These are phyloP conservation scores for Sterna hirundo DNA, from an alignment of 2,113 vertebrate species.

Conservation along the genomic window DNA sequence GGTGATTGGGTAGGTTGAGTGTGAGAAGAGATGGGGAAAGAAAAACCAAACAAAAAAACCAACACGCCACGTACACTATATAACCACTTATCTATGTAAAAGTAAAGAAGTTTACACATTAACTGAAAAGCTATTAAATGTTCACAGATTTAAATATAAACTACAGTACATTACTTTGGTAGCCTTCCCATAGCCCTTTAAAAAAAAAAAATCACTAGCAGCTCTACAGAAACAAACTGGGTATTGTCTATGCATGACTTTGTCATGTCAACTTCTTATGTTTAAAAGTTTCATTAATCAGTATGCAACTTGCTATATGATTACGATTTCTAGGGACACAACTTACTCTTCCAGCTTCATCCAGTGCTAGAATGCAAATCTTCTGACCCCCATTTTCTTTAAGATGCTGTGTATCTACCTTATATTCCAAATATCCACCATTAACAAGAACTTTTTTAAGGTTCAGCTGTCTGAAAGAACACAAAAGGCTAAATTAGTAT, in stretches of 20 bases:
- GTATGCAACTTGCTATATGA: not conserved
- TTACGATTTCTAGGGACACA: not conserved
- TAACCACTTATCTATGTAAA: not conserved
- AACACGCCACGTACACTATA: accelerated
- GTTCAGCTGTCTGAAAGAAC: constrained; percentile 86
- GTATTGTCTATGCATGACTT: not conserved
- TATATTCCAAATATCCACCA: constrained; percentile 90
- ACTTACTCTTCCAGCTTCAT: constrained; percentile 93
- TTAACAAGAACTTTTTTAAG: constrained; percentile 92
- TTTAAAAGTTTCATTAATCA: not conserved
- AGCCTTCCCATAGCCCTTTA: not conserved
- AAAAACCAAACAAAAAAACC: not conserved
- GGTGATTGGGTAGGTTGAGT: not conserved
- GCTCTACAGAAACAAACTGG: not conserved
- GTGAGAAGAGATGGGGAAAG: accelerated
- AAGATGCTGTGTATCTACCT: constrained; percentile 87
- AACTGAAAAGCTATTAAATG: not conserved
- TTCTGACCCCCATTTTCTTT: constrained; percentile 88
- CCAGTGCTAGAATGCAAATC: constrained; percentile 85
- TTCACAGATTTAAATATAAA: not conserved
- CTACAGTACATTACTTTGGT: not conserved
- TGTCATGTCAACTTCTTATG: not conserved
- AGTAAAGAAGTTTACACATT: not conserved
- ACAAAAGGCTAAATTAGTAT: not conserved
- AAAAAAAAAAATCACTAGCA: not conserved